Evolutionary conservation across 1,140 invertebrate species (phyloP).

Genomic region (Tetramorium simillimum): DNA sequence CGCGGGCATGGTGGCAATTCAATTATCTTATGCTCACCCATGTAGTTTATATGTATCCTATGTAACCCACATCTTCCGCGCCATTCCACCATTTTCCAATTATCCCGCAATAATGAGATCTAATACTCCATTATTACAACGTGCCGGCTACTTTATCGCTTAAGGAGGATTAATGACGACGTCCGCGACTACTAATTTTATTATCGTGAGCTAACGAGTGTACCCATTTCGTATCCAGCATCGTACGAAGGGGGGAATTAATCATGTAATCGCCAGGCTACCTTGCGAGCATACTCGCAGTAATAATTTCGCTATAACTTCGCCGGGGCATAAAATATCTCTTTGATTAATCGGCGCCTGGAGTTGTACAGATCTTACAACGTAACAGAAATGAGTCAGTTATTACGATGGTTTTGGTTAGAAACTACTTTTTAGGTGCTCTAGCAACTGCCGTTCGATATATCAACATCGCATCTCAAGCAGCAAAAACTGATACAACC

Average conservation of each 20-base stretch:
- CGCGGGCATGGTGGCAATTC: conserved; percentile 30
- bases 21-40: conserved; percentile 39
- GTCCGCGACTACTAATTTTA: conserved; percentile 49
- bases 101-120: conserved; percentile 57
- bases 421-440: conserved; percentile 16
- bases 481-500: conserved; percentile 1
- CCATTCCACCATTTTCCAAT: conserved; percentile 56
- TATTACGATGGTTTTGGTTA: conserved; percentile 2
- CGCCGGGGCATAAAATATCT: background rate
- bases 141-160: conserved; percentile 55
- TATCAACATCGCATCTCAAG: conserved; percentile 17
- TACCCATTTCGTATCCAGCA: conserved; percentile 23
- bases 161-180: conserved; percentile 61
- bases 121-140: conserved; percentile 59
- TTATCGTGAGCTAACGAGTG: conserved; percentile 49
- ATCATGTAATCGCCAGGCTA: conserved; percentile 36
- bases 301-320: conserved; percentile 48
- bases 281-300: background rate
- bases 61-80: conserved; percentile 54
- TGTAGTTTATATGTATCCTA: conserved; percentile 52
- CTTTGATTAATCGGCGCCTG: background rate
- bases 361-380: background rate
- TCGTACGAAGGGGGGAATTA: conserved; percentile 23
- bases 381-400: background rate
- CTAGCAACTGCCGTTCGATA: background rate